Base-by-base conservation (phyloP, 1,140 invertebrate species). In the Drosophila paulistorum region DNA sequence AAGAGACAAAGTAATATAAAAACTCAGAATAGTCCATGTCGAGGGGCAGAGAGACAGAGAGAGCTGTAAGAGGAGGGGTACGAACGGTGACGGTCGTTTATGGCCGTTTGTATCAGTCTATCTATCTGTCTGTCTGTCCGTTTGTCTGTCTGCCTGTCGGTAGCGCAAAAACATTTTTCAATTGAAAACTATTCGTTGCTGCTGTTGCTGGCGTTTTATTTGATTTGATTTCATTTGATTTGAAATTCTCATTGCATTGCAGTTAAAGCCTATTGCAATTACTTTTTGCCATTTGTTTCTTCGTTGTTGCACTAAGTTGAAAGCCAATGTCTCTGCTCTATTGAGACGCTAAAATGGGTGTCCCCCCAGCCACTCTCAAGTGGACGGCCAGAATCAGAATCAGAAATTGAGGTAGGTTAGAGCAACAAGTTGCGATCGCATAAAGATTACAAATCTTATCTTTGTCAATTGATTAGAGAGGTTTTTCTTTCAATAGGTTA, bases 101-200 rank as follows among this genome's bases (percentile, higher is more conserved):
- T 90, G 78, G 85, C 54, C 74, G 72, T 63, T 72, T 77, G 68
- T 66, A 61, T 51, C 45, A 23, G 45, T 51, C 45, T 11, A n/a
- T 55, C 76, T 81, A 66, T 59, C 74, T 66, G 64, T 71, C 42
- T 48, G 14, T 48, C 45, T 30, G 30, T 30, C 5, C 3, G 30
- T 6, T 1, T 30, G 30, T 30, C 30, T 11, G 45, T 23, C 45
- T 11, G 45, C 23, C 45, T 66, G 75, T 76, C 70, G 76, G 76
- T 76, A 81, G 62, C 54, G 41, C 71, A 62, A 73, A 30, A 57
- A 71, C 65, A 69, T 74, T 82, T 86, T 83, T 82, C 82, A 82
- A 83, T 90, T 90, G 65, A 74, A 82, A 63, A 51, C 45, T 51
- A 51, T 51, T 51, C 45, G 17, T 78, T 79, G 76, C 74, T 89